Conservation (phyloP, 2,888 invertebrate species). For the Liodrosophila aerea region DNA sequence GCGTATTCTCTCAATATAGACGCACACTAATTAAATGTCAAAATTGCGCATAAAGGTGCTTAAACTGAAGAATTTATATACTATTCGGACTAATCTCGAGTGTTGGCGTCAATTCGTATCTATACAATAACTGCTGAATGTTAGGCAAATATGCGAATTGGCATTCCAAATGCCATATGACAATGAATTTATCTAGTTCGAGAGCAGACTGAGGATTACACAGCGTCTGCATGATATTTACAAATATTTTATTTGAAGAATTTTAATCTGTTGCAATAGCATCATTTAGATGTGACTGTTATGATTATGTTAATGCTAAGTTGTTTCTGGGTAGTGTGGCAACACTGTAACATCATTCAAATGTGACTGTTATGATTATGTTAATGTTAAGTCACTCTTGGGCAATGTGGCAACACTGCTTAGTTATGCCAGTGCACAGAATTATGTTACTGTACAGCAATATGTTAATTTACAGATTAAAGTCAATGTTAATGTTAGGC, state of each 20-base stretch:
- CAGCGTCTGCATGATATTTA: background rate
- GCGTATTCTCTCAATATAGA: constrained; percentile 52
- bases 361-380: too few species aligned
- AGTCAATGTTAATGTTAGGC: too few species aligned
- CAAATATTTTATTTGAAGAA: background rate
- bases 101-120: constrained; percentile 45
- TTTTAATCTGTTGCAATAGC: background rate
- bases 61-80: constrained; percentile 60
- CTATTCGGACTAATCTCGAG: constrained; percentile 52
- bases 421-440: too few species aligned
- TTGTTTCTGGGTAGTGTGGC: too few species aligned
- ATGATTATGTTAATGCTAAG: too few species aligned
- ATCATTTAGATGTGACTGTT: too few species aligned
- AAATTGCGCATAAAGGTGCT: constrained; percentile 61
- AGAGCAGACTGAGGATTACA: background rate
- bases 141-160: constrained; percentile 9
- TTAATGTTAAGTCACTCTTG: too few species aligned
- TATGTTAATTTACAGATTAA: too few species aligned
- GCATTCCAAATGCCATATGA: constrained; percentile 15
- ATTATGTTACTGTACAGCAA: too few species aligned
- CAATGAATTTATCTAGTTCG: background rate
- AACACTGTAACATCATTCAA: too few species aligned
- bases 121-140: constrained; percentile 33
- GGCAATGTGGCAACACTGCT: too few species aligned
- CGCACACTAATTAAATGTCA: constrained; percentile 73